These are phyloP conservation scores for Drosophila prosaltans DNA, from an alignment of 1,140 invertebrate species.

Conservation along the genomic window DNA sequence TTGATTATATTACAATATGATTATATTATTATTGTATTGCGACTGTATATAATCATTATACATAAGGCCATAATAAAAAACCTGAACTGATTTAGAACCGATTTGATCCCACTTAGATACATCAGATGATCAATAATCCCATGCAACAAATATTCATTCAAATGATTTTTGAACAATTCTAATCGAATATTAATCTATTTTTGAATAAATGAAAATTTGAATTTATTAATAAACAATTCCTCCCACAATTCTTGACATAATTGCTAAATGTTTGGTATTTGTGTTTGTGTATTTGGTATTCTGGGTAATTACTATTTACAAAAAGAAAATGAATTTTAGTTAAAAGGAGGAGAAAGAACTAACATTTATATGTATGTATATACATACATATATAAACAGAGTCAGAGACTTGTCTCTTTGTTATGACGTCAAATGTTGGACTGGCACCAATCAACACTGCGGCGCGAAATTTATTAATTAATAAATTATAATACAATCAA, in stretches of 20 bases:
- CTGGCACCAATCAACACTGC: constrained; percentile 22
- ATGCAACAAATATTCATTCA: no score
- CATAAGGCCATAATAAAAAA: not conserved
- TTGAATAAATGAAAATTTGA: no score
- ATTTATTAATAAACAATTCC: no score
- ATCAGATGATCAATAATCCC: no score
- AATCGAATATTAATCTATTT: not conserved
- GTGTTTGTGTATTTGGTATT: not conserved
- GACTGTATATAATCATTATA: not conserved
- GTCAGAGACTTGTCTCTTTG: not conserved
- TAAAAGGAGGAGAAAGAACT: no score
- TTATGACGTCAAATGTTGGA: constrained; percentile 12
- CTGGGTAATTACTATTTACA: not conserved
- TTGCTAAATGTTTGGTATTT: not conserved
- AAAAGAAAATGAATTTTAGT: no score
- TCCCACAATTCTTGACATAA: no score
- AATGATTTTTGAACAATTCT: not conserved
- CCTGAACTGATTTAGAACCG: not conserved
- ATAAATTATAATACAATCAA: constrained; percentile 24
- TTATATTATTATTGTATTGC: not conserved
- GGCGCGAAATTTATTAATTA: constrained; percentile 20
- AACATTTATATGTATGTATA: no score
- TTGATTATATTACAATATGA: constrained; percentile 9
- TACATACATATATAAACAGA: no score
- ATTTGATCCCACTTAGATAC: not conserved